Base-by-base conservation (phyloP, 2,888 invertebrate species). In the Cryptus armator region DNA sequence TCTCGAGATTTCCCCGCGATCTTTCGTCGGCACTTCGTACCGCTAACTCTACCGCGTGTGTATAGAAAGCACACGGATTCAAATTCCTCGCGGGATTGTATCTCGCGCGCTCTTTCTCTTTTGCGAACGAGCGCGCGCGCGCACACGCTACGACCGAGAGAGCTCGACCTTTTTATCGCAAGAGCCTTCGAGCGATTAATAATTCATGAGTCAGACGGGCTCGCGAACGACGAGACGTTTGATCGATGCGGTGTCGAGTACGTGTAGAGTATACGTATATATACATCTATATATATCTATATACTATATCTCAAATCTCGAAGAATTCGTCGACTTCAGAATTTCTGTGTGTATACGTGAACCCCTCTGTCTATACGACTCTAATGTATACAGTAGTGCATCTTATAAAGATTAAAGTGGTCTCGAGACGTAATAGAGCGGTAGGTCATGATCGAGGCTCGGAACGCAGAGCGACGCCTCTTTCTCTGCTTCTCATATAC, bases 401-500 rank as follows among this genome's bases (percentile, higher is more conserved):
- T 81, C 43, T 56, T 59, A 77, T 44, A 48, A 59, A 72, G 71
- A 80, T 84, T 77, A 51, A 67, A 76, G 24, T 71, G 67, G 29
- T 62, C 77, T 77, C 77, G 64, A 78, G 81, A 85, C 76, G 70
- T 72, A 81, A 79, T 75, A 37, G 62, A 67, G 67, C 68, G 86
- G 81, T 83, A 87, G 87, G 87, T 87, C 85, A 87, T 83, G 86
- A 85, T 85, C 75, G 75, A 67, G 70, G 48, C 62, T 86, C 67
- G 78, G 53, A 70, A 81, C 67, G 77, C 83, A 77, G 53, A 70
- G n/a, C 6, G 53, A 19, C 9, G 16, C 19, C n/a, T 48, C 48
- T 48, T n/a, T 19, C 53, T 1, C 16, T 53, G 19, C 53, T 53
- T 53, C 48, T 48, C 32, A 32, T 37, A 37, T 37, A 9, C 37